Conservation (phyloP, 2,113 vertebrate genomes). For the Talpa occidentalis region DNA sequence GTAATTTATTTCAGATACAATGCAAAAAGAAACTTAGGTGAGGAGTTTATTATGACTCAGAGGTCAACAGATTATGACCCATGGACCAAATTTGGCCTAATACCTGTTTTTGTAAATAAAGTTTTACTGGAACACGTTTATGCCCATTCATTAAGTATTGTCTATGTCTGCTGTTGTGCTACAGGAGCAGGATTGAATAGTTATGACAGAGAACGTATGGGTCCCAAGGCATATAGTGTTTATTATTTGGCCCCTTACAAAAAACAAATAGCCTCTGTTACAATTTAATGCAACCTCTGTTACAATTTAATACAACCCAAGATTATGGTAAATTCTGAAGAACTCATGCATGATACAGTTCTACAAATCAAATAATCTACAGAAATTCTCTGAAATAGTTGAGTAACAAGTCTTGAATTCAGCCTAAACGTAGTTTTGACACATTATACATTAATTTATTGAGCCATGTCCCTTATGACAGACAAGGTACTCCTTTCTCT, state of each 20-base stretch:
- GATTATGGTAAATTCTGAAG: not conserved
- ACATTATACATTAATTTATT: not conserved
- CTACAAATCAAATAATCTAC: not conserved
- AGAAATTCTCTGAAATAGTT: not conserved
- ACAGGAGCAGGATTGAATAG: not conserved
- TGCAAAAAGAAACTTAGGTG: not conserved
- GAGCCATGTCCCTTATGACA: not conserved
- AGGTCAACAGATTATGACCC: not conserved
- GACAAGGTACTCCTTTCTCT: not conserved
- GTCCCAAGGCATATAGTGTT: not conserved
- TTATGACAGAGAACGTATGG: not conserved
- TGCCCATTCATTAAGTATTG: not conserved
- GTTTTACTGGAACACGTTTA: not conserved
- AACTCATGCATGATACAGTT: not conserved
- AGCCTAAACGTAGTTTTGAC: not conserved
- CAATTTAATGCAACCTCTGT: not conserved
- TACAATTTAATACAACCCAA: not conserved
- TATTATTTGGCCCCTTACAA: not conserved
- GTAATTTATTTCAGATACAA: conserved; percentile 11
- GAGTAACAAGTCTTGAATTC: not conserved
- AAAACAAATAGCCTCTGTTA: not conserved
- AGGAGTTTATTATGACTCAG: not conserved
- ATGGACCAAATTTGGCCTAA: not conserved
- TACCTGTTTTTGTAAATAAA: not conserved
- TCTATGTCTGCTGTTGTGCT: not conserved